Conservation (phyloP, 1,140 invertebrate species). For the Tenebrio molitor region DNA sequence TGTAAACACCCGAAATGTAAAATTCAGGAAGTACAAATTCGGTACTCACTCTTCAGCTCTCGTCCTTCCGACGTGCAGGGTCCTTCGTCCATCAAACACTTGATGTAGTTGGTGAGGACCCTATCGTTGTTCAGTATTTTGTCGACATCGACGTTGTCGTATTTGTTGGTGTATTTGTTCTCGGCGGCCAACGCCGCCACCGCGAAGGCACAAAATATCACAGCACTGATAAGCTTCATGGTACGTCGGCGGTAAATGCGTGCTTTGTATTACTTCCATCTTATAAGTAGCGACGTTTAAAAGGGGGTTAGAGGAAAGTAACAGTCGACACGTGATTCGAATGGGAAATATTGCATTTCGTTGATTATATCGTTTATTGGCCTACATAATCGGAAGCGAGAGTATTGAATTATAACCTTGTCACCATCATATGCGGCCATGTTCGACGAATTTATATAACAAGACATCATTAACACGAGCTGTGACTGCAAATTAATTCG, state of each 20-base stretch:
- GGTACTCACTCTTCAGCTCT: constrained; percentile 76
- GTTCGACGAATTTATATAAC: constrained; percentile 27
- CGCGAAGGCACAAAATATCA: constrained; percentile 43
- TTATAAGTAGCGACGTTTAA: constrained; percentile 48
- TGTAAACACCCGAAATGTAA: no score
- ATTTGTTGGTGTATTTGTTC: constrained; percentile 70
- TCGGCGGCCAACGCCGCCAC: constrained; percentile 35
- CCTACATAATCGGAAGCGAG: constrained; percentile 49
- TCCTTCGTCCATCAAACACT: constrained; percentile 77
- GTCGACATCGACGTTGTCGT: constrained; percentile 75
- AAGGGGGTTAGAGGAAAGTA: constrained; percentile 49
- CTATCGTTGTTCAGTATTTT: constrained; percentile 74
- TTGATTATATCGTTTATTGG: constrained; percentile 39
- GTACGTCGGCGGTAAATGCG: constrained; percentile 22
- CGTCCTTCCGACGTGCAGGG: constrained; percentile 77
- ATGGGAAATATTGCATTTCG: constrained; percentile 45
- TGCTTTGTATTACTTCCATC: constrained; percentile 38
- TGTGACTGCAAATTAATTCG: constrained; percentile 24
- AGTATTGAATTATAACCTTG: constrained; percentile 41
- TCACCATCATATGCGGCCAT: constrained; percentile 9
- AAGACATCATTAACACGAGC: not conserved
- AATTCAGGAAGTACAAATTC: constrained; percentile 3
- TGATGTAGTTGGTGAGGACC: constrained; percentile 74
- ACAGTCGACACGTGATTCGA: constrained; percentile 50
- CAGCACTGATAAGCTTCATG: constrained; percentile 48